Evolutionary conservation across 23 tunicate species (phyloP).

Genomic region (Corella eumyota): DNA sequence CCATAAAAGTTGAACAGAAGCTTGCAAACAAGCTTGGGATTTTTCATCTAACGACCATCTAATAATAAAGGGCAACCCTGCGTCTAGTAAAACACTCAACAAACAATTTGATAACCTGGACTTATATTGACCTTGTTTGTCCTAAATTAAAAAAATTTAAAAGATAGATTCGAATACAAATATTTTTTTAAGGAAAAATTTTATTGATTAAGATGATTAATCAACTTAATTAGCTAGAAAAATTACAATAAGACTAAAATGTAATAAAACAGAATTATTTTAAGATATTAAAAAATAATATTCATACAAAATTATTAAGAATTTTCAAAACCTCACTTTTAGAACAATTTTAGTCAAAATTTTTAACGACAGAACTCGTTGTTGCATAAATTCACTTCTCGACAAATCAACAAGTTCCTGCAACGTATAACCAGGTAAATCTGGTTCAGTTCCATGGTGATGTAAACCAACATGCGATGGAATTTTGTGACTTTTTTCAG

Average conservation of each 20-base stretch:
- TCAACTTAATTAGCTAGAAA: no score
- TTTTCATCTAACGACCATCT: slow-evolving; percentile 76
- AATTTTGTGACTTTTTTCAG: slow-evolving; percentile 22
- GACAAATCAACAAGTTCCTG: slow-evolving; percentile 51
- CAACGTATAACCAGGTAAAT: slow-evolving; percentile 58
- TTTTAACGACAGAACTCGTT: slow-evolving; percentile 53
- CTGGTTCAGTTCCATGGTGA: slow-evolving; percentile 65
- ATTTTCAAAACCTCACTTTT: no score
- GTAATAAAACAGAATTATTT: no score
- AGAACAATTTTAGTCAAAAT: slow-evolving; percentile 35
- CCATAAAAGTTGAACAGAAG: slow-evolving; percentile 22
- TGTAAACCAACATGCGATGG: slow-evolving; percentile 74
- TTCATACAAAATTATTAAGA: no score
- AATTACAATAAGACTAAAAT: no score
- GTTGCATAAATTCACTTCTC: slow-evolving; percentile 48
- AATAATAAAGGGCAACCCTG: slow-evolving; percentile 49
- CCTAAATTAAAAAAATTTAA: slow-evolving; percentile 14
- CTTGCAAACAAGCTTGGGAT: slow-evolving; percentile 43
- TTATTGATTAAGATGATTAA: no score
- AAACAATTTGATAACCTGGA: slow-evolving; percentile 5
- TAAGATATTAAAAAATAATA: no score
- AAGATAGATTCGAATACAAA: no score
- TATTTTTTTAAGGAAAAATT: no score
- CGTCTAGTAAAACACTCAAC: slow-evolving; percentile 22
- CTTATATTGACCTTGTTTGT: slow-evolving; percentile 14